Evolutionary conservation across 2,888 invertebrate genomes (phyloP), one percentile per base, ranked within the genome.

Genomic region (Agrilus cyanescens): DNA sequence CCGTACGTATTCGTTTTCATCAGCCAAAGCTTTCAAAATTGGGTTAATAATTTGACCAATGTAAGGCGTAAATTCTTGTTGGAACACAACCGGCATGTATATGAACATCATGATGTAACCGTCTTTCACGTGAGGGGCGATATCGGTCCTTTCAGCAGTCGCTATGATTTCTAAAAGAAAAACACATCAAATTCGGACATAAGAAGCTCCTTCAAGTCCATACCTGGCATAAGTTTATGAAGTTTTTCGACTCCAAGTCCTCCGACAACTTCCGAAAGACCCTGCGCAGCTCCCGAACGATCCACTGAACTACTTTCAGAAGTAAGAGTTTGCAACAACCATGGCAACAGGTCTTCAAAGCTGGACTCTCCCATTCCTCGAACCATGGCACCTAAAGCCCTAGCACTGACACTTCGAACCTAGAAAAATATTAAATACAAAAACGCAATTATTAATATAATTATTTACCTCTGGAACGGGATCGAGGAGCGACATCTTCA

Each of bases 21-120:
- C 98, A 4, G 98, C 96, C 41, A 98, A 72, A 1, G 96, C 97
- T 72, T 94, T 90, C 29, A 98, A 73, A 52, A 98, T 95, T 1
- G 96, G 94, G 65, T 90, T 95, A 58, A 98, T 91, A 56, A 98
- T 96, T 63, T 90, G 89, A 0, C 95, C 66, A 34, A 67, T 67
- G 69, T 96, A 99, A 0, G 88, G 89, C 1, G 88, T 85, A 69
- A 99, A 99, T 62, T 93, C 90, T 50, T 84, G 82, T 5, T 90
- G 91, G 70, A 99, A 97, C 10, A 95, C 94, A 46, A 85, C 85
- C 3, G 98, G 98, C 83, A 98, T 88, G 70, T 97, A 99, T 60
- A 98, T 97, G 67, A 96, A 99, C 91, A 98, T 93, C 93, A 98
- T 95, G 48, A 99, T 95, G 71, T 99, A 99, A 34, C 98, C 98